A percentile compares a stretch with the other conserved stretches of the same genome.
phyloP scores from a whole-genome alignment of 2,797 vertebrate genomes.

The Prionace glauca region DNA sequence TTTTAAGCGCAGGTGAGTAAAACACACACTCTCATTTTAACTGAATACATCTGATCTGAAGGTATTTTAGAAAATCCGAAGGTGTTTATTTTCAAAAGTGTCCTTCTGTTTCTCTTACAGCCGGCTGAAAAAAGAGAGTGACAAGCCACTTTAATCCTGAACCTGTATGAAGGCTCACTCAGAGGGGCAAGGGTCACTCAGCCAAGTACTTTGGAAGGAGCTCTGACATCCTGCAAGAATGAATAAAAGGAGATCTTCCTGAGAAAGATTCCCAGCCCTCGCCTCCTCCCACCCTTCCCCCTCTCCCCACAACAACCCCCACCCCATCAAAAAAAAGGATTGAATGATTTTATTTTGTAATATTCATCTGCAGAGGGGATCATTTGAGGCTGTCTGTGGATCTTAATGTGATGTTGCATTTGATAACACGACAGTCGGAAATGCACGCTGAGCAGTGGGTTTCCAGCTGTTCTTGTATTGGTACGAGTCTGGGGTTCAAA shows the following conservation, averaged over 20 bases:
- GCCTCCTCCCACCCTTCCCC: slow-evolving; percentile 57
- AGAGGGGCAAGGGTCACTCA: neutral
- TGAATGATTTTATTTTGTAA: slow-evolving; percentile 70
- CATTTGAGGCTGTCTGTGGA: slow-evolving; percentile 76
- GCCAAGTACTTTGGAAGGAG: slow-evolving; percentile 53
- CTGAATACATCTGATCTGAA: neutral
- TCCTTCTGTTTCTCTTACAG: slow-evolving; percentile 60
- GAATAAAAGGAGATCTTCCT: slow-evolving; percentile 67
- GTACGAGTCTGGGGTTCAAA: slow-evolving; percentile 87
- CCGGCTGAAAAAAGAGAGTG: slow-evolving; percentile 98
- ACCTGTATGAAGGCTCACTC: neutral
- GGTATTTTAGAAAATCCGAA: neutral
- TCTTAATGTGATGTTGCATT: slow-evolving; percentile 82
- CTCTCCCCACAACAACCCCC: slow-evolving; percentile 45
- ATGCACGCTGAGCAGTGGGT: slow-evolving; percentile 47
- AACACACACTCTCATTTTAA: neutral
- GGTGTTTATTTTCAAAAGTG: neutral
- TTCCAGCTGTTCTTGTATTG: slow-evolving; percentile 68
- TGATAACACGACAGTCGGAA: slow-evolving; percentile 54
- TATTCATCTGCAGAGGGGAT: slow-evolving; percentile 75
- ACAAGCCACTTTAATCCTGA: slow-evolving; percentile 90
- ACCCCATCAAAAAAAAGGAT: slow-evolving; percentile 62
- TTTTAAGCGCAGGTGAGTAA: neutral
- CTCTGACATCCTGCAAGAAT: slow-evolving; percentile 56
- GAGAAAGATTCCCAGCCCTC: slow-evolving; percentile 58